These are phyloP conservation scores for Eupelmus urozonus DNA, from an alignment of 2,888 invertebrate genomes.

Conservation along the genomic window DNA sequence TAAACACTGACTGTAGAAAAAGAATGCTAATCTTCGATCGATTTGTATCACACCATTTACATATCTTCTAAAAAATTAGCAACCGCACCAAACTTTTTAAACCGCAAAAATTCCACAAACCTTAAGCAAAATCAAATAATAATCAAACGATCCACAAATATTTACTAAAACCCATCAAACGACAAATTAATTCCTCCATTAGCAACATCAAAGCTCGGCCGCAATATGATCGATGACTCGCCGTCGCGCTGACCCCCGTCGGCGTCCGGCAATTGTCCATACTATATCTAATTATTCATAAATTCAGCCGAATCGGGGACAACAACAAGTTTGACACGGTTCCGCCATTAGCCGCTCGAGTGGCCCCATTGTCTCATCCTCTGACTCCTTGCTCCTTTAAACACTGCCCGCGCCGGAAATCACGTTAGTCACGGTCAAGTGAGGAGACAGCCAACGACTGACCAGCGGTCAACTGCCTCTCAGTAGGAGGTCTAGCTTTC, in stretches of 20 bases:
- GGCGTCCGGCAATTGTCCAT: constrained; percentile 50
- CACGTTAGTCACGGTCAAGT: constrained; percentile 74
- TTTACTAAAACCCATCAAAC: no score
- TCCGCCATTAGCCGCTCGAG: constrained; percentile 47
- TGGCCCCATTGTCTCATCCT: constrained; percentile 43
- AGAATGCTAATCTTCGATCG: no score
- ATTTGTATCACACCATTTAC: no score
- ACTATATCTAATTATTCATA: constrained; percentile 56
- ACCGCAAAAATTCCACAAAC: no score
- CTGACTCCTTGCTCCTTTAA: constrained; percentile 12
- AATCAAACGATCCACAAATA: no score
- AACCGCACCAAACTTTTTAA: no score
- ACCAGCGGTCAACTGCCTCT: constrained; percentile 74
- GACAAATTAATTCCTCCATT: not conserved
- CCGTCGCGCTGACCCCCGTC: constrained; percentile 9
- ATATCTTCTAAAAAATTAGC: no score
- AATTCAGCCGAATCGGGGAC: constrained; percentile 41
- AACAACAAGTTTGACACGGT: constrained; percentile 54
- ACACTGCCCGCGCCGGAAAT: constrained; percentile 61
- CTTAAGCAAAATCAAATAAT: no score
- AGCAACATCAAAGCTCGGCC: constrained; percentile 13
- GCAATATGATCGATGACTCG: constrained; percentile 41
- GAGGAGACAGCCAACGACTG: constrained; percentile 62
- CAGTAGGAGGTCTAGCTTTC: constrained; percentile 68
- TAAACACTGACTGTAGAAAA: no score